These are phyloP conservation scores for Austrolebias charrua DNA, from an alignment of 2,797 vertebrate genomes.

Conservation along the genomic window DNA sequence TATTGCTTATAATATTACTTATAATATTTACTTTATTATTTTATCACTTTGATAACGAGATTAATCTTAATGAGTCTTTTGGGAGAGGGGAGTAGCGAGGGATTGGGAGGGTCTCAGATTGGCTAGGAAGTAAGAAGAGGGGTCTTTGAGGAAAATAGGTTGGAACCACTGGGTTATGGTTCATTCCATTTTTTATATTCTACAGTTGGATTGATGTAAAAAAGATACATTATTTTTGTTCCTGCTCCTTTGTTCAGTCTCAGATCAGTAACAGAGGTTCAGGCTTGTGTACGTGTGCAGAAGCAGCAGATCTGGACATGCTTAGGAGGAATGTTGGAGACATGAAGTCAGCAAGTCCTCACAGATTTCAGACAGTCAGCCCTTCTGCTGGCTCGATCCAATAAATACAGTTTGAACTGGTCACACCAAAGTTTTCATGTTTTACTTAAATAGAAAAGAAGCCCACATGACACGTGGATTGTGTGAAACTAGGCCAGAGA, in stretches of 20 bases:
- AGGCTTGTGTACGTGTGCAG: neutral
- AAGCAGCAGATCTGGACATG: slow-evolving; percentile 58
- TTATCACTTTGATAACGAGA: no score
- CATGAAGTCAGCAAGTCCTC: slow-evolving; percentile 33
- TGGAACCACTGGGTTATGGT: no score
- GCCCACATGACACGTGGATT: neutral
- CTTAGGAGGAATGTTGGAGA: slow-evolving; percentile 54
- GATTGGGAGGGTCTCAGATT: no score
- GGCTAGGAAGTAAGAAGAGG: no score
- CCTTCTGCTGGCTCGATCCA: neutral
- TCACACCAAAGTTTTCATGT: neutral
- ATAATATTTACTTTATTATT: no score
- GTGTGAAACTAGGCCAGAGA: neutral
- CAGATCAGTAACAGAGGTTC: slow-evolving; percentile 7
- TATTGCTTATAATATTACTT: no score
- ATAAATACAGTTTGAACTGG: neutral
- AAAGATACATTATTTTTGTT: neutral
- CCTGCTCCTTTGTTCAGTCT: neutral
- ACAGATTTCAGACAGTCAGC: slow-evolving; percentile 36
- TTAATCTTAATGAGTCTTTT: no score
- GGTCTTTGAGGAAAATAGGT: no score
- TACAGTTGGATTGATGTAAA: neutral
- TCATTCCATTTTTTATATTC: neutral
- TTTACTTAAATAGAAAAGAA: neutral
- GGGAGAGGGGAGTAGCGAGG: no score